Base-by-base conservation (phyloP, 2,797 vertebrate species). In the Catostomus latipinnis region DNA sequence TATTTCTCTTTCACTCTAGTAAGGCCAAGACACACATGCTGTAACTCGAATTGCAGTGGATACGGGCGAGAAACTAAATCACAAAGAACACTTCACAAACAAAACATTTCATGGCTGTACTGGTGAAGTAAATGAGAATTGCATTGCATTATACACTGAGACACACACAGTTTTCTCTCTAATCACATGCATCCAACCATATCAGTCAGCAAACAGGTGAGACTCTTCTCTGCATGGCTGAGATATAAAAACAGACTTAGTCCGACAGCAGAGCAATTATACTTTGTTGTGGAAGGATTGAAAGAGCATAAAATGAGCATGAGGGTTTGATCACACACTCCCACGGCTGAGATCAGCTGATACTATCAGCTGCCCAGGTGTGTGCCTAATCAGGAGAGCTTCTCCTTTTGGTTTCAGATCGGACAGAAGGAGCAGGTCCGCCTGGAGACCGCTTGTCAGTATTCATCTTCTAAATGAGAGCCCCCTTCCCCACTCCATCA, bases 401-500 rank as follows among this genome's bases (percentile, higher is more conserved):
- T 83, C 78, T 85, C 80, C 85, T 84, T 87, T 84, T 67, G 69
- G 76, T 86, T 85, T 88, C 84, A 67, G 72, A 83, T 83, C 80
- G 84, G 86, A 88, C 86, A 87, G 85, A 85, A 84, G 79, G 86
- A 86, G 82, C 85, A 83, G 74, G 84, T 87, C 86, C 81, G 45
- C 74, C 71, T 84, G 86, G 88, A 87, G 72, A 52, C 65, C 68
- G 61, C 76, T 82, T 88, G 87, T 87, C 86, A 88, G 85, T 85
- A 87, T 88, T 86, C 88, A 88, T 88, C 86, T 86, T 87, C 86
- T 88, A 87, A 88, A 87, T 84, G 85, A 87, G 86, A 86, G 85
- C 81, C 82, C 69, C 83, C 82, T 84, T 83, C 85, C 74, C 74
- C 77, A 82, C 85, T 88, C 85, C 85, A 86, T 88, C 86, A 88